Percentiles rank a stretch among this genome's conserved stretches.
These are phyloP conservation scores for Alligator sinensis DNA, from an alignment of 2,113 vertebrate species.

Conservation along the genomic window DNA sequence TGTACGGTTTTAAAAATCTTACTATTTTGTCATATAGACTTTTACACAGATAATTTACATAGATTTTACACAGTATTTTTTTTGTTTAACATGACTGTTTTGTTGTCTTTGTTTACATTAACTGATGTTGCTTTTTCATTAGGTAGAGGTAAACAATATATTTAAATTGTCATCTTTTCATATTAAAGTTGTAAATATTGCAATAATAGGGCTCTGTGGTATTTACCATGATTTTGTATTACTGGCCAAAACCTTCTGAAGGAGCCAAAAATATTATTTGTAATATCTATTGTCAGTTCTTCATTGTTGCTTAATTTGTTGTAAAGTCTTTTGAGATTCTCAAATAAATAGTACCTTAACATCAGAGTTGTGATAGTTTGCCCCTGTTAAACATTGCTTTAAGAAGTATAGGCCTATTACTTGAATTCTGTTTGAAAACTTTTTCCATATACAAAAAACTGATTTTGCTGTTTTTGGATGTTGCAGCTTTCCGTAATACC, in stretches of 20 bases:
- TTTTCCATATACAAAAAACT: background rate
- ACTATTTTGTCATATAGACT: background rate
- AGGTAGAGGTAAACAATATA: background rate
- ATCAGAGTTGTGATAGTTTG: background rate
- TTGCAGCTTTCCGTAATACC: background rate
- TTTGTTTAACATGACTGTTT: background rate
- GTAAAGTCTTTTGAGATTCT: background rate
- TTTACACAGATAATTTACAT: background rate
- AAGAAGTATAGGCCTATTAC: background rate
- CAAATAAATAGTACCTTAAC: background rate
- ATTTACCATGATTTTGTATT: background rate
- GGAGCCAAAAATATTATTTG: background rate
- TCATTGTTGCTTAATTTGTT: background rate
- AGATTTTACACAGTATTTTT: fast-evolving
- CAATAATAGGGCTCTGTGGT: background rate
- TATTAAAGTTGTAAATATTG: background rate
- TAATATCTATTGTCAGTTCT: background rate
- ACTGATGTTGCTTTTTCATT: background rate
- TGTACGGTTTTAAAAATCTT: conserved; percentile 79
- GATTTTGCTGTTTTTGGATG: background rate
- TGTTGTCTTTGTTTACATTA: background rate
- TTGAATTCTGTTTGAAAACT: background rate
- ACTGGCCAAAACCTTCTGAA: background rate
- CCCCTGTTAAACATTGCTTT: background rate
- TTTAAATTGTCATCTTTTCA: background rate